phyloP scores from a whole-genome alignment of 2,113 vertebrate species.

The Murina feae region DNA sequence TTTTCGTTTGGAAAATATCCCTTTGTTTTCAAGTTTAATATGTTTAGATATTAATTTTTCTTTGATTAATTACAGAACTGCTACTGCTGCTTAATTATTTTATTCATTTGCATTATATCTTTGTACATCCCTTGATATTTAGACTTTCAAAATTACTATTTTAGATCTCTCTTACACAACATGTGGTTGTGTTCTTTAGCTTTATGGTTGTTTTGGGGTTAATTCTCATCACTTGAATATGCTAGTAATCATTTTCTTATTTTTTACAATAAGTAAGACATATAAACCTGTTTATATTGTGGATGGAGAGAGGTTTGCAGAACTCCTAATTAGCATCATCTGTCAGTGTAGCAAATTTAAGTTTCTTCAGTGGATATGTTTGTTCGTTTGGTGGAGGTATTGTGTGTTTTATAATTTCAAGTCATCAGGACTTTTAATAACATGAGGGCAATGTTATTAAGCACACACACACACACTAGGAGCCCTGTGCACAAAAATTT shows the following conservation, averaged over 20 bases:
- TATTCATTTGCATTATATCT: not conserved
- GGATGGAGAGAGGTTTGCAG: not conserved
- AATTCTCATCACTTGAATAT: not conserved
- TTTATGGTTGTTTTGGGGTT: not conserved
- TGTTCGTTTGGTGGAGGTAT: not conserved
- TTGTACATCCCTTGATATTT: not conserved
- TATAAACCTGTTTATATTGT: not conserved
- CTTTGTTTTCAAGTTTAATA: not conserved
- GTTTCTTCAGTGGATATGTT: not conserved
- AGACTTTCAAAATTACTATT: not conserved
- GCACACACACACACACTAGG: too few species aligned
- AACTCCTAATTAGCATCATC: not conserved
- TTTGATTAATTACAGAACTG: not conserved
- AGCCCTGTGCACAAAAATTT: too few species aligned
- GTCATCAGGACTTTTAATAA: not conserved
- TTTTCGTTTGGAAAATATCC: not conserved
- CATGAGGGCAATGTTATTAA: too few species aligned
- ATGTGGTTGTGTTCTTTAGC: not conserved
- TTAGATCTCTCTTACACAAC: not conserved
- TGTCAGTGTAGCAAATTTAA: not conserved
- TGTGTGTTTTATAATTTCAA: not conserved
- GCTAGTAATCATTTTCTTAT: not conserved
- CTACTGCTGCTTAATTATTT: not conserved
- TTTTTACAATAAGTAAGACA: not conserved
- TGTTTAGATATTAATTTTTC: not conserved